Evolutionary conservation across 2,797 vertebrate genomes (phyloP).

Genomic region (Gallinago nigripennis): DNA sequence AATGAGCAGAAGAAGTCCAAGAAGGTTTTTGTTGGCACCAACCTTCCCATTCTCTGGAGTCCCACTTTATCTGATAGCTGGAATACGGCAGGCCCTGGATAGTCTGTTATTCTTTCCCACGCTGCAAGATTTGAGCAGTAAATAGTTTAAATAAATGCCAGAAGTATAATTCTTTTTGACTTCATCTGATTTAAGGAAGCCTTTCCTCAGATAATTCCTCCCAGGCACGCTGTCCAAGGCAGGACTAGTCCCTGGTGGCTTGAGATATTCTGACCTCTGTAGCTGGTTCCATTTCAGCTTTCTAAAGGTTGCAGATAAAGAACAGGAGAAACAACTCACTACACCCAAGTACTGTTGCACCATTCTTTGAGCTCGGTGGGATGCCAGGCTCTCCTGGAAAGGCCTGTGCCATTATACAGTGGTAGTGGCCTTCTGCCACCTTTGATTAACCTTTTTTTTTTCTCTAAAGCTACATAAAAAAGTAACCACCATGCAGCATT

Average conservation of each 20-base stretch:
- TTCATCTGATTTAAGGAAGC: conserved; percentile 30
- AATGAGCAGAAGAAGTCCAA: not conserved
- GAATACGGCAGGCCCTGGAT: not conserved
- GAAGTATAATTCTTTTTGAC: conserved; percentile 1
- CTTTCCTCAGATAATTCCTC: conserved; percentile 26
- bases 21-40: conserved; percentile 44
- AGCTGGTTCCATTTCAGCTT: not conserved
- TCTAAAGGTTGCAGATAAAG: not conserved
- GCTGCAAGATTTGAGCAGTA: conserved; percentile 23
- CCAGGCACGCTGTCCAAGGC: not conserved
- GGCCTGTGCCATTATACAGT: not conserved
- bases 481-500: not conserved
- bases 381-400: not conserved
- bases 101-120: conserved; percentile 59
- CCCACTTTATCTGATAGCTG: not conserved
- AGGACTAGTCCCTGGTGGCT: not conserved
- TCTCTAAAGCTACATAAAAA: not conserved
- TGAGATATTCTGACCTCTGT: not conserved
- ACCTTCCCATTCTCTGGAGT: not conserved
- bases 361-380: not conserved
- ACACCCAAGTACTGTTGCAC: not conserved
- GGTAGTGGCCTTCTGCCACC: not conserved
- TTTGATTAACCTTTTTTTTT: not conserved
- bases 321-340: not conserved
- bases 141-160: conserved; percentile 31